A percentile compares a stretch with the other conserved stretches of the same genome.
phyloP scores from a whole-genome alignment of 1,140 invertebrate genomes.

The Trialeurodes vaporariorum region DNA sequence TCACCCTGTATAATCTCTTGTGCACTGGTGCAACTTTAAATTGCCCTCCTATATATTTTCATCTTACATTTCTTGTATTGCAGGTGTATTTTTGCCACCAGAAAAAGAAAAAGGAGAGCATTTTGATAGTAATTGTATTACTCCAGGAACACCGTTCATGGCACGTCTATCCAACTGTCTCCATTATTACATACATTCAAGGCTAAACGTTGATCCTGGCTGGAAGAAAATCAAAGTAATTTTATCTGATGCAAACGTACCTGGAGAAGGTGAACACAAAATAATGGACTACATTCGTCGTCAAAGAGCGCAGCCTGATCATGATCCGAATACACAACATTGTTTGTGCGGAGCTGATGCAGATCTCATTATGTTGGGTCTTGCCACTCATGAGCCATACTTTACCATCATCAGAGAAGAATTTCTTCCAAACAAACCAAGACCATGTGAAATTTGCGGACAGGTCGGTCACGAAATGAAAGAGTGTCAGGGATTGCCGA shows the following conservation, averaged over 20 bases:
- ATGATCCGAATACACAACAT: constrained; percentile 96
- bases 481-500: constrained; percentile 63
- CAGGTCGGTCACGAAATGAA: constrained; percentile 95
- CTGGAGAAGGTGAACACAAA: constrained; percentile 96
- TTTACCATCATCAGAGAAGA: constrained; percentile 98
- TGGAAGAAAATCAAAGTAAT: constrained; percentile 94
- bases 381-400: constrained; percentile 97
- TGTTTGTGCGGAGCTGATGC: constrained; percentile 97
- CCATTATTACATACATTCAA: constrained; percentile 92
- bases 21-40: no score
- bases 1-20: no score
- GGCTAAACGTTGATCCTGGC: constrained; percentile 86
- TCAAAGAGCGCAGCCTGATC: constrained; percentile 87
- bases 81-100: constrained; percentile 69
- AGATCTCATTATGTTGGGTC: constrained; percentile 95
- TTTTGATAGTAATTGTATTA: constrained; percentile 99
- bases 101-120: constrained; percentile 83
- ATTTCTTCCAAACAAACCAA: constrained; percentile 93
- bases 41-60: no score
- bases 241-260: constrained; percentile 92
- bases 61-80: no score
- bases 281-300: constrained; percentile 98
- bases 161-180: constrained; percentile 84
- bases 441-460: constrained; percentile 92
- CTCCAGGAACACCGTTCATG: constrained; percentile 98